Evolutionary conservation across 1,140 invertebrate genomes (phyloP).

Genomic region (Wasmannia auropunctata): DNA sequence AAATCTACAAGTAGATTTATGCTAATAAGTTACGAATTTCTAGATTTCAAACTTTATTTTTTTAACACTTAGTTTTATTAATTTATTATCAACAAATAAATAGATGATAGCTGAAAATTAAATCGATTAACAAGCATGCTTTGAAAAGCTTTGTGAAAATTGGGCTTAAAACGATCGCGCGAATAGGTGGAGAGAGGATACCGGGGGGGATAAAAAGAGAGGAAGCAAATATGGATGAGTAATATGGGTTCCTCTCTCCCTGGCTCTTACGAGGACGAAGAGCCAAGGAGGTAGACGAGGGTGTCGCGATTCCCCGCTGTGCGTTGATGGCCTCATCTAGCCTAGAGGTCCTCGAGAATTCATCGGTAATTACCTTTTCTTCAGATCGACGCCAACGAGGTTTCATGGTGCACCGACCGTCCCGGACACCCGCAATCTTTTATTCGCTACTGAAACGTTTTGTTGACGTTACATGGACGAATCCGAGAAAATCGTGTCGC

Average conservation of each 20-base stretch:
- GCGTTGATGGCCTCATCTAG: conserved; percentile 80
- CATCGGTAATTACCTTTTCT: conserved; percentile 79
- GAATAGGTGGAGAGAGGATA: conserved; percentile 38
- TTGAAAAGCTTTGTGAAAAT: conserved; percentile 48
- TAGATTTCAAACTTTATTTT: not conserved
- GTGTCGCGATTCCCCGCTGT: conserved; percentile 82
- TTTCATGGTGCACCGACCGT: conserved; percentile 59
- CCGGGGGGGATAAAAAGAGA: conserved; percentile 24
- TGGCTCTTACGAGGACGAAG: conserved; percentile 64
- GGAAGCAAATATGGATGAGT: conserved; percentile 72
- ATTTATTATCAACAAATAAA: too few relatives aligned
- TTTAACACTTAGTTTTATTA: not conserved
- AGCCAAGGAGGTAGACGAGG: conserved; percentile 68
- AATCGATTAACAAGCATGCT: not conserved
- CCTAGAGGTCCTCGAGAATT: conserved; percentile 73
- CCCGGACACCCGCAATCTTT: conserved; percentile 32
- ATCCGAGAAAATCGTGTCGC: conserved; percentile 48
- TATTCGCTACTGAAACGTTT: conserved; percentile 49
- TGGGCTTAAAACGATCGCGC: conserved; percentile 61
- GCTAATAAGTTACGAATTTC: not conserved
- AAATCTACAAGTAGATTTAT: not conserved
- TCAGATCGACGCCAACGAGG: conserved; percentile 71
- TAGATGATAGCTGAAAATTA: not conserved
- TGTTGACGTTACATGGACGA: conserved; percentile 24
- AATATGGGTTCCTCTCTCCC: conserved; percentile 74